These are phyloP conservation scores for Mesorhabditis sp. DNA, from an alignment of 2,888 invertebrate genomes.

Conservation along the genomic window DNA sequence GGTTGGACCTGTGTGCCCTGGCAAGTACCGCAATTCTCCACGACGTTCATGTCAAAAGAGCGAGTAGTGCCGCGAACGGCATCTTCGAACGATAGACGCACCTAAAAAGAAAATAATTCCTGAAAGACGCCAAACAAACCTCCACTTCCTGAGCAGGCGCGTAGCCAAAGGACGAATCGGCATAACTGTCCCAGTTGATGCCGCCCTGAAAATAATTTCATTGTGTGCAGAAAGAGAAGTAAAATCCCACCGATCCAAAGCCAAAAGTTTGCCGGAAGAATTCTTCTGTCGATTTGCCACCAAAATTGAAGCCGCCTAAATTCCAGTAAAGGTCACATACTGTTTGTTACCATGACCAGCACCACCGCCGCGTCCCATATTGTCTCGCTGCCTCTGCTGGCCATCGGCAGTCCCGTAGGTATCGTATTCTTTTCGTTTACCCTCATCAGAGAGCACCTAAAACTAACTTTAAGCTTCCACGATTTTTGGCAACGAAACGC, in stretches of 20 bases:
- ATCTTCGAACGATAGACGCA: conserved; percentile 71
- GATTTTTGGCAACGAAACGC: background rate
- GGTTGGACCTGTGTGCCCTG: conserved; percentile 78
- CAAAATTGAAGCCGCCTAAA: background rate
- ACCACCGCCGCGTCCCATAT: conserved; percentile 15
- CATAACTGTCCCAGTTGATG: conserved; percentile 43
- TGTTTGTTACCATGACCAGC: conserved; percentile 10
- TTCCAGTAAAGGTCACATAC: background rate
- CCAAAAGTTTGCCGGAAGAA: conserved; percentile 70
- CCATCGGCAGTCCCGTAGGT: conserved; percentile 73
- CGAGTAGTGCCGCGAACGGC: conserved; percentile 76
- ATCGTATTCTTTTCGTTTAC: conserved; percentile 86
- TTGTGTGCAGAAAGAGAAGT: background rate
- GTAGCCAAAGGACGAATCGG: conserved; percentile 47
- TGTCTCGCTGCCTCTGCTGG: background rate
- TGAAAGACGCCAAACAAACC: conserved; percentile 46
- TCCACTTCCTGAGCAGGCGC: conserved; percentile 58
- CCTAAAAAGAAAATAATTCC: background rate
- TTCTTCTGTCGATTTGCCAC: conserved; percentile 72
- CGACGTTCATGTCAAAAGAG: conserved; percentile 72
- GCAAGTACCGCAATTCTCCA: conserved; percentile 88
- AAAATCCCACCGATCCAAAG: conserved; percentile 12
- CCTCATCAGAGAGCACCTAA: conserved; percentile 77
- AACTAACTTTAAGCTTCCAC: conserved; percentile 26
- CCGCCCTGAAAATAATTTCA: conserved; percentile 60